phyloP scores from a whole-genome alignment of 1,140 invertebrate species.

The Myzus persicae region DNA sequence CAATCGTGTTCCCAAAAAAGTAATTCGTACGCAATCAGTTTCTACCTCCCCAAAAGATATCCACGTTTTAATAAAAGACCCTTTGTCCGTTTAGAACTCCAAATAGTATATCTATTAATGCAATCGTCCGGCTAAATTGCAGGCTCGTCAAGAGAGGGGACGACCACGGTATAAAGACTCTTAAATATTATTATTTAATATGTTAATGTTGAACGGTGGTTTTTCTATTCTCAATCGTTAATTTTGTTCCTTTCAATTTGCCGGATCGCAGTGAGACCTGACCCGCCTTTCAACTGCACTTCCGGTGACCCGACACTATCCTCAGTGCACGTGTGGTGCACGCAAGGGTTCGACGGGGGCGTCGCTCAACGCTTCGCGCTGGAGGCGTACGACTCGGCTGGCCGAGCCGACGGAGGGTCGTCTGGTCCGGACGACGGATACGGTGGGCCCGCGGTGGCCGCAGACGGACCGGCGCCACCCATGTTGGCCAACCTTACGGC shows the following conservation, averaged over 20 bases:
- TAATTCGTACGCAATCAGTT: not conserved
- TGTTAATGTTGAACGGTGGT: not conserved
- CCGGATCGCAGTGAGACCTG: constrained; percentile 71
- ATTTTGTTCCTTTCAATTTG: not conserved
- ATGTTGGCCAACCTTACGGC: constrained; percentile 71
- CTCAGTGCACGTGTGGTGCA: constrained; percentile 78
- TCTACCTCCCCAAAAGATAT: not conserved
- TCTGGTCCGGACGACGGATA: constrained; percentile 54
- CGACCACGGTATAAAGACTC: not conserved
- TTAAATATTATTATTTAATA: not conserved
- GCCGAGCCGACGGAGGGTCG: constrained; percentile 63
- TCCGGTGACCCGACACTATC: constrained; percentile 81
- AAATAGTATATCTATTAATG: not conserved
- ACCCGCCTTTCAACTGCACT: constrained; percentile 81
- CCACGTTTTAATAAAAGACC: not conserved
- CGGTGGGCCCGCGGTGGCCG: constrained; percentile 72
- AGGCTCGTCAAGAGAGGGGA: not conserved
- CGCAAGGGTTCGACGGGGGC: constrained; percentile 82
- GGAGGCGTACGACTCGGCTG: constrained; percentile 74
- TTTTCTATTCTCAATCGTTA: not conserved
- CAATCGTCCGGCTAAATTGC: not conserved
- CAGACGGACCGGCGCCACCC: constrained; percentile 72
- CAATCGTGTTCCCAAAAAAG: not conserved
- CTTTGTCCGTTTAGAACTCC: not conserved
- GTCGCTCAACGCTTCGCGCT: constrained; percentile 75